These are phyloP conservation scores for Notamacropus eugenii DNA, from an alignment of 2,797 vertebrate species.

Conservation along the genomic window DNA sequence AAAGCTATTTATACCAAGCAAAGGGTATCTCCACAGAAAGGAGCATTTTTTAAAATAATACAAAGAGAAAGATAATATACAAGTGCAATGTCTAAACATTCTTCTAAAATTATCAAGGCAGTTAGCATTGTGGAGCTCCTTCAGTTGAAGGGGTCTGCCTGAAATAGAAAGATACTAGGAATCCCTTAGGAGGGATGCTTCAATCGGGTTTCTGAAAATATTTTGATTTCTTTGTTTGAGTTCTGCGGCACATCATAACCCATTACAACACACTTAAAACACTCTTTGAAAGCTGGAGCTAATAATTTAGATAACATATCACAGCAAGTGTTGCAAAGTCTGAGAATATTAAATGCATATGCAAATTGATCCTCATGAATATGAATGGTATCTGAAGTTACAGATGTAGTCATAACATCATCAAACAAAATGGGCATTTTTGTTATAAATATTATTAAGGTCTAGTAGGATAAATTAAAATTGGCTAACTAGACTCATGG, in stretches of 20 bases:
- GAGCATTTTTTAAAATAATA: background rate
- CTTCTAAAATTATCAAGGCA: conserved; percentile 59
- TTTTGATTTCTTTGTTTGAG: conserved; percentile 75
- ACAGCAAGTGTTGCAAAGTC: conserved; percentile 61
- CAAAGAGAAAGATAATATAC: conserved; percentile 31
- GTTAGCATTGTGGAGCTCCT: conserved; percentile 51
- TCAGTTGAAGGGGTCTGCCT: conserved; percentile 16
- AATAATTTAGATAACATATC: conserved; percentile 71
- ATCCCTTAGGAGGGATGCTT: conserved; percentile 57
- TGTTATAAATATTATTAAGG: conserved; percentile 45
- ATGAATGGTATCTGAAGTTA: conserved; percentile 67
- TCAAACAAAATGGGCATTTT: conserved; percentile 60
- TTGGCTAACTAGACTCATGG: background rate
- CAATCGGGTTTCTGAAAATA: conserved; percentile 73
- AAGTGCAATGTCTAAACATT: conserved; percentile 43
- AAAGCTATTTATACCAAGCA: conserved; percentile 28
- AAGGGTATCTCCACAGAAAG: conserved; percentile 47
- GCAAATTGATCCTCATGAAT: conserved; percentile 66
- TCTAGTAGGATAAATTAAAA: conserved; percentile 58
- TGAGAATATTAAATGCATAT: conserved; percentile 71
- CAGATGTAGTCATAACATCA: conserved; percentile 64
- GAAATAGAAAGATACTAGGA: conserved; percentile 46
- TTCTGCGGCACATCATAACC: conserved; percentile 57
- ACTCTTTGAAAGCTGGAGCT: conserved; percentile 66
- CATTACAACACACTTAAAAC: conserved; percentile 62